Evolutionary conservation across 2,113 vertebrate species (phyloP), one percentile per base, ranked within the genome.

Genomic region (Romanogobio albipinnatus): DNA sequence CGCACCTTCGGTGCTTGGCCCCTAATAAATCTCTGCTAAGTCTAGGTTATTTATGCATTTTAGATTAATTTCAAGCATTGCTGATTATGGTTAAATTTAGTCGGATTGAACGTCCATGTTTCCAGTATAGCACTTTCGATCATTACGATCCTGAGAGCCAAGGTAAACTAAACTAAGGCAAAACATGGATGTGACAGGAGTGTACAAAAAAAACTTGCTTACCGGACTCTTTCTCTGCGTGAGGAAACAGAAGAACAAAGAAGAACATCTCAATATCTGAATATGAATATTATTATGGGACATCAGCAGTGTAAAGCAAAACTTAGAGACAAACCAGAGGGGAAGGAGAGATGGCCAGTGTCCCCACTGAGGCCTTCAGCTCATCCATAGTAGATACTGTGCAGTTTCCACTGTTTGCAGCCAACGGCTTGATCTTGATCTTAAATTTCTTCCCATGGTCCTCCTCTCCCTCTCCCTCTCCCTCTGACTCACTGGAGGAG

Each of bases 401-500:
- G 4, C 94, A 96, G 90, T 94, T 96, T 87, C 95, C 93, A 10
- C 93, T 92, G 74, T 98, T 97, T 74, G 97, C 94, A 8, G 96
- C 94, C 89, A 99, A 89, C 0, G 97, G 98, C 79, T 98, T 98
- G 93, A 99, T 99, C 93, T 96, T 97, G 76, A 99, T 98, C 90
- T 98, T 98, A 92, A 99, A 99, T 86, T 97, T 99, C 92, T 95
- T 97, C 89, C 95, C 96, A 0, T 95, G 96, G 89, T 99, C 98
- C 87, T 99, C 97, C 45, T 99, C 98, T 33, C 98, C 97, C 89
- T 99, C 98, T 33, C 98, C 97, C 89, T 99, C 98, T 0, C 98
- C 97, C 89, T 99, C 98, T 0, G 98, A 99, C 68, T 99, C 98
- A 1, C 98, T 99, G 0, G 98, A 99, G 81, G 98, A 99, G 94